A percentile compares a stretch with the other conserved stretches of the same genome.
Conservation (phyloP, 2,113 vertebrate species). For the Pituophis catenifer region DNA sequence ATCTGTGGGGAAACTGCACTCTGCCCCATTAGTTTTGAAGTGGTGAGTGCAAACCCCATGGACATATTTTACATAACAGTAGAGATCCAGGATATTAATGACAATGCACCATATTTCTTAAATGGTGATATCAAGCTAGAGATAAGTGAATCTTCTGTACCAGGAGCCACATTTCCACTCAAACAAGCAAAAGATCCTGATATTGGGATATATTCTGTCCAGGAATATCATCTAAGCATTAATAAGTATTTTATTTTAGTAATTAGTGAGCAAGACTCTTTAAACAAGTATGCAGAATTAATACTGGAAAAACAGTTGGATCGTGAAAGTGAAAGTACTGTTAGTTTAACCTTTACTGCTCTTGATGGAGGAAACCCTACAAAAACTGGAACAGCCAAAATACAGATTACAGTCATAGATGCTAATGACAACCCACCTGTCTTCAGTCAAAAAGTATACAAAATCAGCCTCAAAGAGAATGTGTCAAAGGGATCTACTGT, state of each 20-base stretch:
- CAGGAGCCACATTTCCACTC: slow-evolving; percentile 56
- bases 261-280: slow-evolving; percentile 35
- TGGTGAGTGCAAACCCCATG: slow-evolving; percentile 70
- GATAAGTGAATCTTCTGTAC: slow-evolving; percentile 60
- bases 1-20: slow-evolving; percentile 66
- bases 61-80: slow-evolving; percentile 70
- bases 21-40: slow-evolving; percentile 70
- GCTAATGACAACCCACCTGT: slow-evolving; percentile 62
- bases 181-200: slow-evolving; percentile 62
- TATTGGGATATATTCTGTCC: slow-evolving; percentile 55
- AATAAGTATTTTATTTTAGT: slow-evolving; percentile 58
- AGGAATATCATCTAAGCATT: slow-evolving; percentile 49
- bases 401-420: slow-evolving; percentile 59
- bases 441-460: slow-evolving; percentile 61
- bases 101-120: slow-evolving; percentile 70
- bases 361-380: slow-evolving; percentile 64
- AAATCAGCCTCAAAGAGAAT: slow-evolving; percentile 45
- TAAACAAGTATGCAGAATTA: slow-evolving; percentile 61
- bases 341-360: slow-evolving; percentile 56
- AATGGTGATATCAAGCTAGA: slow-evolving; percentile 60
- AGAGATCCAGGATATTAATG: slow-evolving; percentile 76
- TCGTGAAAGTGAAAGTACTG: slow-evolving; percentile 52
- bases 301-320: slow-evolving; percentile 62
- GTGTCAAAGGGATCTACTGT: slow-evolving; percentile 30
- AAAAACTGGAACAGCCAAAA: slow-evolving; percentile 60